These are phyloP conservation scores for Scolopax mira DNA, from an alignment of 2,113 vertebrate species.

Conservation along the genomic window DNA sequence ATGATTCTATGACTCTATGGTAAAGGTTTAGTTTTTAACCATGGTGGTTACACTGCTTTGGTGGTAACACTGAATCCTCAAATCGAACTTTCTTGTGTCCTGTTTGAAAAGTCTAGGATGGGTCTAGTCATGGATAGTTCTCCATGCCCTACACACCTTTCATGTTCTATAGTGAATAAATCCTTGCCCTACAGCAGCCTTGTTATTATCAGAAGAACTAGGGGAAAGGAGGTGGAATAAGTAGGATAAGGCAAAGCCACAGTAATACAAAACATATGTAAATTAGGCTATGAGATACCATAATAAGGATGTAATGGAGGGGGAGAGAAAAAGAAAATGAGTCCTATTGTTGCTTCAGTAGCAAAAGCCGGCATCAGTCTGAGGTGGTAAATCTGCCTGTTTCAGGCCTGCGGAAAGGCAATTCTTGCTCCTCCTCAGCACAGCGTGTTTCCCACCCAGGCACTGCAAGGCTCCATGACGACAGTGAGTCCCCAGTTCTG, in stretches of 20 bases:
- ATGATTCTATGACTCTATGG: no score
- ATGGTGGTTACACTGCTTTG: no score
- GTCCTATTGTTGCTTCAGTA: neutral
- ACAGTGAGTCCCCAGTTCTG: neutral
- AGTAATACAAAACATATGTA: neutral
- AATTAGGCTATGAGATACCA: neutral
- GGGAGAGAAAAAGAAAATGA: neutral
- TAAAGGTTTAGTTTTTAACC: neutral
- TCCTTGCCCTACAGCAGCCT: neutral
- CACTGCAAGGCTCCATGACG: accelerated
- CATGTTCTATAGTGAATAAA: neutral
- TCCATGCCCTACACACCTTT: neutral
- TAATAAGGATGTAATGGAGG: neutral
- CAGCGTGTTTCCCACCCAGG: neutral
- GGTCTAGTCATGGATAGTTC: no score
- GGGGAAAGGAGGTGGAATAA: neutral
- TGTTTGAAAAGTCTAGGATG: neutral
- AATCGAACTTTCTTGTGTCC: neutral
- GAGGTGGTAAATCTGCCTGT: neutral
- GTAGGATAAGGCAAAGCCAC: neutral
- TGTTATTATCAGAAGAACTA: neutral
- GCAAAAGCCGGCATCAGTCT: neutral
- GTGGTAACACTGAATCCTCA: neutral
- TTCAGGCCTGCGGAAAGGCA: neutral
- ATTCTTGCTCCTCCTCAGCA: neutral